Base-by-base conservation (phyloP, 2,888 invertebrate genomes). In the Electrophaes corylata region DNA sequence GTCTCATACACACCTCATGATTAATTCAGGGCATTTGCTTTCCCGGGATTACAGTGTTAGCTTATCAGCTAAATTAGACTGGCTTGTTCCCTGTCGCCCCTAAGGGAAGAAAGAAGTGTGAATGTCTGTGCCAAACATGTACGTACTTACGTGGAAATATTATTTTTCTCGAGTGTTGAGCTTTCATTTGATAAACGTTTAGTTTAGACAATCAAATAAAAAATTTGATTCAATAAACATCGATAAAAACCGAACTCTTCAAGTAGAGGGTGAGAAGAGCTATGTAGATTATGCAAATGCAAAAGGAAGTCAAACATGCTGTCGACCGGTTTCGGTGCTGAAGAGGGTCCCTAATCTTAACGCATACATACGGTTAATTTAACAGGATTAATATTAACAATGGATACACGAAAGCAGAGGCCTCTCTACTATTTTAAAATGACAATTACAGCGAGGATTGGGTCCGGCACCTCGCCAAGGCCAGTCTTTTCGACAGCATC, bases 341-440 rank as follows among this genome's bases (percentile, higher is more conserved):
- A 91, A 90, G 91, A 91, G 90, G 91, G 87, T 83, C 88, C 83
- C 91, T 91, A 85, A 91, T 91, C 91, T 91, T 91, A 84, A 90
- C 91, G 91, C 91, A 91, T 91, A 91, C 91, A 91, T 91, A 89
- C 88, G 87, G 91, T 91, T 91, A 91, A 90, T 81, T 91, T 91
- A 88, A 91, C 83, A 70, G 81, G 86, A 84, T 88, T 89, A 91
- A 91, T 79, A 88, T 91, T 86, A 91, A 91, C 91, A 90, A 89
- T 73, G 79, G 82, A 90, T 91, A 90, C 86, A 91, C 91, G 90
- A 62, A 91, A 90, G 91, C 90, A 91, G 90, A 87, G 84, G 81
- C 91, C 88, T 39, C 88, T 89, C 88, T 88, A 89, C 89, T 65
- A 71, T 70, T 70, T 70, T 71, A 70, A 79, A 81, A 73, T 71